A percentile compares a stretch with the other conserved stretches of the same genome.
These are phyloP conservation scores for Moxostoma hubbsi DNA, from an alignment of 2,797 vertebrate genomes.

Conservation along the genomic window DNA sequence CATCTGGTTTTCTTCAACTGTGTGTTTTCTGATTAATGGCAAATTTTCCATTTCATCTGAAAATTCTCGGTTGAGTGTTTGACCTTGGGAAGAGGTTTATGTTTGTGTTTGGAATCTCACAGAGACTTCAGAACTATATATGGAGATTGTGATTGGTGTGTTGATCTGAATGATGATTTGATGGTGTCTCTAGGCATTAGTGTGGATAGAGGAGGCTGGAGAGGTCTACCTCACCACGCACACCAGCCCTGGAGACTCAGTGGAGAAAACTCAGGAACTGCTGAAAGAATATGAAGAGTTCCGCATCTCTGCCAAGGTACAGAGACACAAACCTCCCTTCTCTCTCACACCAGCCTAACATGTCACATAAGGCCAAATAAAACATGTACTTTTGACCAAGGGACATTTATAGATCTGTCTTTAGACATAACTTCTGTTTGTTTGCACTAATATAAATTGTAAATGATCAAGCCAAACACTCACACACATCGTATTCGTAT, in stretches of 20 bases:
- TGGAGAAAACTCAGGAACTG: slow-evolving; percentile 88
- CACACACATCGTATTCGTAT: not conserved
- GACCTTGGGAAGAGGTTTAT: no score
- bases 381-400: not conserved
- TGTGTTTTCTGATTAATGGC: no score
- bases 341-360: not conserved
- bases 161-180: no score
- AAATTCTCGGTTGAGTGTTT: no score
- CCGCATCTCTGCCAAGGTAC: slow-evolving; percentile 90
- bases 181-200: slow-evolving; percentile 80
- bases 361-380: not conserved
- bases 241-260: slow-evolving; percentile 84
- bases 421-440: not conserved
- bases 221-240: slow-evolving; percentile 94
- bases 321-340: not conserved
- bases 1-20: no score
- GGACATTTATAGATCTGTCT: not conserved
- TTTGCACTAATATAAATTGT: no score
- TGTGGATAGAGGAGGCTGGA: slow-evolving; percentile 96
- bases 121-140: no score
- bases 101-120: no score
- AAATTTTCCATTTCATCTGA: no score
- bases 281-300: slow-evolving; percentile 91
- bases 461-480: not conserved
- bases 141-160: no score